A percentile compares a stretch with the other conserved stretches of the same genome.
Conservation (phyloP, 23 tunicate species). For the Ciona savignyi region DNA sequence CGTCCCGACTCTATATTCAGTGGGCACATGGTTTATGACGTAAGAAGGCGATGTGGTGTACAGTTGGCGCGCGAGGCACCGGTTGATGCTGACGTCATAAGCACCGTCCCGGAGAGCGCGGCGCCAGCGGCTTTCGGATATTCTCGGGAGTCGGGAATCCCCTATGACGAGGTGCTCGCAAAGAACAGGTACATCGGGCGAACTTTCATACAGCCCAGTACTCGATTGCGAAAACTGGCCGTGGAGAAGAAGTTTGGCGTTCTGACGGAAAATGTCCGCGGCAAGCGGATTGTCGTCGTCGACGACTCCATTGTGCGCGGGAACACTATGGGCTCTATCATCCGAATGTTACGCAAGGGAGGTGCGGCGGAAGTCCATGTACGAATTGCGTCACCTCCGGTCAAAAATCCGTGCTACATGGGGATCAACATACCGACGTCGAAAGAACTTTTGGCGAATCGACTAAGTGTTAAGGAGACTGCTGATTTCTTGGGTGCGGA, state of each 20-base stretch:
- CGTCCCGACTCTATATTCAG: conserved; percentile 51
- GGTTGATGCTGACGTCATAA: conserved; percentile 63
- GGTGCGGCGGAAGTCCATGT: conserved; percentile 75
- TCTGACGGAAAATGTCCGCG: conserved; percentile 45
- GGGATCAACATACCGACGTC: too few relatives aligned
- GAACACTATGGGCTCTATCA: conserved; percentile 61
- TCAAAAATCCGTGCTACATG: too few relatives aligned
- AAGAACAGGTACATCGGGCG: too few relatives aligned
- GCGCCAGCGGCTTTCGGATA: conserved; percentile 78
- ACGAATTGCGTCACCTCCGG: conserved; percentile 79
- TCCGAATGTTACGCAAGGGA: conserved; percentile 44
- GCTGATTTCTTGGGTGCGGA: conserved; percentile 51
- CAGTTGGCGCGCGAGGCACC: conserved; percentile 68
- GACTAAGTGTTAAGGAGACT: conserved; percentile 36
- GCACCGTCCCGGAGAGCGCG: too few relatives aligned
- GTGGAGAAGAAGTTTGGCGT: conserved; percentile 79
- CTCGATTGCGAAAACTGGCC: conserved; percentile 56
- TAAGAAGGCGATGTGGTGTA: conserved; percentile 46
- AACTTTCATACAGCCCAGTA: conserved; percentile 75
- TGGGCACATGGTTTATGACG: conserved; percentile 68
- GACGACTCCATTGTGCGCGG: conserved; percentile 88
- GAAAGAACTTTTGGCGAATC: too few relatives aligned
- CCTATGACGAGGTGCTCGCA: conserved; percentile 66
- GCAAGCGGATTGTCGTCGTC: conserved; percentile 67
- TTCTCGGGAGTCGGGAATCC: conserved; percentile 31